Conservation (phyloP, 2,113 vertebrate species). For the Tricholaema leucomelas region DNA sequence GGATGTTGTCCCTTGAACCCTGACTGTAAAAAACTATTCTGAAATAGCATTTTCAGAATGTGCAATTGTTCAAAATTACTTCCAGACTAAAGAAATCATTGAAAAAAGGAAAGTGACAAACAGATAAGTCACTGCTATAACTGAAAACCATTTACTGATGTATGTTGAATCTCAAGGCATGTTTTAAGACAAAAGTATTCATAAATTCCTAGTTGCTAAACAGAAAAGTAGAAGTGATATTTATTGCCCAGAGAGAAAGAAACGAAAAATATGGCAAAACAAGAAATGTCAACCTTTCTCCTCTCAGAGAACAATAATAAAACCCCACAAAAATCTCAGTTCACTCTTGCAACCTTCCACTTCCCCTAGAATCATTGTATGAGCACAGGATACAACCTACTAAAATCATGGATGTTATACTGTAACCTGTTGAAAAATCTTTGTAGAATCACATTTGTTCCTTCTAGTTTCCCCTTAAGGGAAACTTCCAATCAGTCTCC, state of each 20-base stretch:
- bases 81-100: neutral
- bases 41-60: neutral
- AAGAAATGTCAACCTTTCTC: neutral
- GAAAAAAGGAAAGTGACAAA: neutral
- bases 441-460: neutral
- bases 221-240: neutral
- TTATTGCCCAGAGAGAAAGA: neutral
- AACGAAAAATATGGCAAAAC: neutral
- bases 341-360: neutral
- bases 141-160: neutral
- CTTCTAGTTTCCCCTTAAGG: neutral
- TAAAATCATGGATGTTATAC: neutral
- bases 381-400: neutral
- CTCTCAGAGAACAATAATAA: neutral
- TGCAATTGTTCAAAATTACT: neutral
- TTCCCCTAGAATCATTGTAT: neutral
- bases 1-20: neutral
- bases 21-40: neutral
- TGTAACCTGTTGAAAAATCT: neutral
- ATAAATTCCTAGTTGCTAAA: neutral
- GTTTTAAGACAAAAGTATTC: neutral
- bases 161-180: neutral
- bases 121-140: neutral
- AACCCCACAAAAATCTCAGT: neutral
- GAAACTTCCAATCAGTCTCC: neutral